Evolutionary conservation across 2,113 vertebrate species (phyloP), one percentile per base, ranked within the genome.

Genomic region (Sinocyclocheilus anophthalmus): DNA sequence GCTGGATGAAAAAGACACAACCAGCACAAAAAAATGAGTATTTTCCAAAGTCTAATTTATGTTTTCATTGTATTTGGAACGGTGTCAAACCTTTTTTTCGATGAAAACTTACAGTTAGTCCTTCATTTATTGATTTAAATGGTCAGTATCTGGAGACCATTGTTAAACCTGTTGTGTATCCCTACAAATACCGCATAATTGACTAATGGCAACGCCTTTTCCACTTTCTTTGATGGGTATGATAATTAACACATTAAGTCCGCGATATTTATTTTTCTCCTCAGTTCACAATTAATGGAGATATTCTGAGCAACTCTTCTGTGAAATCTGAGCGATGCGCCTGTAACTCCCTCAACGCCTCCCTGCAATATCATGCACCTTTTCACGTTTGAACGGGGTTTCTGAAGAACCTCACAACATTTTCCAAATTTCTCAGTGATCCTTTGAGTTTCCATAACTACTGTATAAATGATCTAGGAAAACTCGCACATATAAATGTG

Each of bases 161-260:
- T 94, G 94, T 95, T 96, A 95, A 96, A 95, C 95, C 95, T 96
- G 95, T 96, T 96, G 96, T 93, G 94, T 94, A 96, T 96, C 95
- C 95, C 95, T 95, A 96, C 96, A 87, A 88, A 87, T 82, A 85
- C 77, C n/a, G 59, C 65, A 24, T 87, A 85, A 89, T 79, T 89
- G 83, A 57, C 77, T 89, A 59, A 87, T 89, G 79, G 73, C 83
- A 78, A 85, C 61, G 83, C 70, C 88, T 77, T 65, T 89, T 89
- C 53, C 86, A 53, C 83, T 78, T 70, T 6, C 57, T 37, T 37
- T 87, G 77, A 87, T 82, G 83, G 95, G 96, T 96, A 95, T 96
- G 96, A 96, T 97, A 96, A 97, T 96, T 97, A 96, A 96, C 96
- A 96, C 96, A 95, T 96, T 96, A 96, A 95, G 95, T 95, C 94